Base-by-base conservation (phyloP, 2,888 invertebrate genomes). In the Cordilura impudica region DNA sequence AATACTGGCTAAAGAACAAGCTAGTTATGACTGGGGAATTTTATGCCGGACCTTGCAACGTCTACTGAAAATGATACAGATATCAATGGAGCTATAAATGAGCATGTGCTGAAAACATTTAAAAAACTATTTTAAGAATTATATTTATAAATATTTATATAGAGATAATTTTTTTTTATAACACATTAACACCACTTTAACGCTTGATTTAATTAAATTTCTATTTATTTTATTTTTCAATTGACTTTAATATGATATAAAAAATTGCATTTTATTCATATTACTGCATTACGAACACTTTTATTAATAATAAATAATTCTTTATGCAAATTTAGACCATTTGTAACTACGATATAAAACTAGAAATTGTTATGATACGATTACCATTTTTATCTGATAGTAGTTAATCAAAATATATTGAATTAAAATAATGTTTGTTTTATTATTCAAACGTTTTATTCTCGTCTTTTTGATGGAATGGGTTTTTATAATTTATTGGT, bases 161-260 rank as follows among this genome's bases (percentile, higher is more conserved):
- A 23, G 65, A 18, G 53, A 19, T 23, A 6, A 35, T 53, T 60
- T 65, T 23, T 3, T 39, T 39, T 35, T 23, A 35, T 43, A 51
- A 45, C 63, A 61, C 53, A 70, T 70, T 70, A 66, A 66, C 54
- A 54, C 70, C 60, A 70, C 16, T 70, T 70, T 21, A 70, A 60
- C 45, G 72, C 69, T 74, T 66, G 49, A 74, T 61, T 74, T 74
- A 74, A 78, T 74, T 79, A 56, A 54, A 71, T 70, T 74, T 70
- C 35, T 39, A 70, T 60, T 74, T 45, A 12, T 54, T 60, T 21
- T 61, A 39, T 45, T n/a, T 61, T 61, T 35, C 26, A 23, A 26
- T 21, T 60, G n/a, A 60, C 7, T 19, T 14, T 26, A 26, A 45
- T n/a, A n/a, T n/a, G 7, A 4, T n/a, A 49, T 58, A 5, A 51